A percentile compares a stretch with the other conserved stretches of the same genome.
Conservation (phyloP, 2,797 vertebrate species). For the Pelobates cultripes region DNA sequence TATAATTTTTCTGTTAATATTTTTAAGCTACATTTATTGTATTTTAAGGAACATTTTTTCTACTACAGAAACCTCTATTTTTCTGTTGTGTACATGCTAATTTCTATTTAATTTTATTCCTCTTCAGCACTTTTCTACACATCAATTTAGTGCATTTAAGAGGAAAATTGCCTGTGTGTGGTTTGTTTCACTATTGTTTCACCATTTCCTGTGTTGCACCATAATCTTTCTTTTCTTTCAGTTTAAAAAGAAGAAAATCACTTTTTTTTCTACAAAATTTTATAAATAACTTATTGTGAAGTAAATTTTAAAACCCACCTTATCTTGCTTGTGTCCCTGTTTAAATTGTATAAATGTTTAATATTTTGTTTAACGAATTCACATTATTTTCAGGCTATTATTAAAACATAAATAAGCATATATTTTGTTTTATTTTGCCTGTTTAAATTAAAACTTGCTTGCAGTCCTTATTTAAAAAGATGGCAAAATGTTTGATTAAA, state of each 20-base stretch:
- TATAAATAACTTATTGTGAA: neutral
- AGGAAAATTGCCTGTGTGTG: slow-evolving; percentile 1
- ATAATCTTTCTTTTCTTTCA: neutral
- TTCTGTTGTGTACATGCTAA: slow-evolving; percentile 6
- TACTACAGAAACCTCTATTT: slow-evolving; percentile 18
- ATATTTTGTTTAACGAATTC: neutral
- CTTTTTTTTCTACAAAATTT: slow-evolving; percentile 1
- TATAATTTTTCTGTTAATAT: slow-evolving; percentile 10
- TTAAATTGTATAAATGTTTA: neutral
- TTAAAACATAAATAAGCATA: slow-evolving; percentile 24
- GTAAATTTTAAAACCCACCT: slow-evolving; percentile 1
- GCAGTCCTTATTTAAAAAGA: neutral
- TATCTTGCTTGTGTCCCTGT: slow-evolving; percentile 19
- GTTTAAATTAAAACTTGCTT: slow-evolving; percentile 29
- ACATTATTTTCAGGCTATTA: slow-evolving; percentile 54
- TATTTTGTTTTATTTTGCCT: slow-evolving; percentile 66
- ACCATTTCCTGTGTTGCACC: too few species aligned
- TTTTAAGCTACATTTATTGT: slow-evolving; percentile 58
- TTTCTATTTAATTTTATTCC: slow-evolving; percentile 9
- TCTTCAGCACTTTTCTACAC: slow-evolving; percentile 30
- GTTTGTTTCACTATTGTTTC: slow-evolving; percentile 1
- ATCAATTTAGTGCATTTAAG: slow-evolving; percentile 4
- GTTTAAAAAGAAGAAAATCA: neutral
- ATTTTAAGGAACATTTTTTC: slow-evolving; percentile 15
- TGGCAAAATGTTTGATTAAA: neutral